A percentile compares a stretch with the other conserved stretches of the same genome.
phyloP scores from a whole-genome alignment of 2,113 vertebrate genomes.

The Misgurnus mizolepis region DNA sequence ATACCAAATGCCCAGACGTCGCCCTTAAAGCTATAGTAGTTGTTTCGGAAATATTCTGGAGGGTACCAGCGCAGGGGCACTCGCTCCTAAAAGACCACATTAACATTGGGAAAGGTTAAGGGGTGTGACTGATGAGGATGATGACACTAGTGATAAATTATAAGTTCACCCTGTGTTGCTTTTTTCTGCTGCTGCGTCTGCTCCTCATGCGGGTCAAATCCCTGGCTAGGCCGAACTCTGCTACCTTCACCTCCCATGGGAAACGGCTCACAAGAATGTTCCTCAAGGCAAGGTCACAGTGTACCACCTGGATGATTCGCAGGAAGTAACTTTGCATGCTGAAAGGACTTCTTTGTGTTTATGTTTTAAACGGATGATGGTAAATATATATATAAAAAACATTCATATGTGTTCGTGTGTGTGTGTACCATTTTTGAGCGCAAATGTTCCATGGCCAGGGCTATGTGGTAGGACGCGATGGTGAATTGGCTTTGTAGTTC shows the following conservation, averaged over 20 bases:
- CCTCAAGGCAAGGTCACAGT: constrained; percentile 64
- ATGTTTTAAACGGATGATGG: neutral
- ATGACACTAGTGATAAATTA: neutral
- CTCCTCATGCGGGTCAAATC: constrained; percentile 60
- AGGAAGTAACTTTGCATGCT: neutral
- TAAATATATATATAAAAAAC: no score
- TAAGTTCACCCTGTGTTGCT: constrained; percentile 41
- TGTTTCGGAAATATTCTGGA: constrained; percentile 76
- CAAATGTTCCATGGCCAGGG: constrained; percentile 75
- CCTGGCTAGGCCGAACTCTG: constrained; percentile 64
- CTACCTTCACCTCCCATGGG: constrained; percentile 64
- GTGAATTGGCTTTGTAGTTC: constrained; percentile 72
- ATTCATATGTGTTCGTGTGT: neutral
- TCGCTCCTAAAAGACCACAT: constrained; percentile 57
- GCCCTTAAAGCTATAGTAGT: constrained; percentile 74
- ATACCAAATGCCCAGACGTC: constrained; percentile 78
- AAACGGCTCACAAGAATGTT: constrained; percentile 64
- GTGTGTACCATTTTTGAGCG: constrained; percentile 71
- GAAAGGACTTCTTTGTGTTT: neutral
- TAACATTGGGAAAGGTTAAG: constrained; percentile 7
- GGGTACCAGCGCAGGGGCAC: constrained; percentile 79
- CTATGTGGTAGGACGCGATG: constrained; percentile 73
- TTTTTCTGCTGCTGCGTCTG: constrained; percentile 56
- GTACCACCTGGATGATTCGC: constrained; percentile 56
- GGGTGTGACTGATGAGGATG: neutral